A percentile compares a stretch with the other conserved stretches of the same genome.
Evolutionary conservation across 2,113 vertebrate species (phyloP).

Genomic region (Aldabrachelys gigantea): DNA sequence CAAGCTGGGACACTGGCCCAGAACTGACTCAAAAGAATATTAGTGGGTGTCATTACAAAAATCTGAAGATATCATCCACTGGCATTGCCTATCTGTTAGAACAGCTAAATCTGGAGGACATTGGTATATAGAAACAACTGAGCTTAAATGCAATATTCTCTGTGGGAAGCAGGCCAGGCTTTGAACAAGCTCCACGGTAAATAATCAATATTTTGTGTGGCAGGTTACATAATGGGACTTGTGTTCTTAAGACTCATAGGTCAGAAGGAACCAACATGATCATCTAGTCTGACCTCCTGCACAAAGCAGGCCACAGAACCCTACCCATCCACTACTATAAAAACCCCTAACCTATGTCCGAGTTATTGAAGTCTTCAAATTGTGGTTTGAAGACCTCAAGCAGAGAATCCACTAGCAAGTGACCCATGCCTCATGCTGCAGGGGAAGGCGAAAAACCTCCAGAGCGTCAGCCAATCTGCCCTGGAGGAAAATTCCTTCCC

Average conservation of each 20-base stretch:
- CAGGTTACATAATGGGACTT: neutral
- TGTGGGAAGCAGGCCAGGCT: neutral
- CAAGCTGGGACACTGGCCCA: rapidly evolving
- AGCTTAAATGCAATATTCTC: neutral
- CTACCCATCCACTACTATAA: too few relatives aligned
- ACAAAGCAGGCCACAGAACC: too few relatives aligned
- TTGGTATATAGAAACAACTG: neutral
- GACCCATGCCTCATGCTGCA: too few relatives aligned
- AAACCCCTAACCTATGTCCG: too few relatives aligned
- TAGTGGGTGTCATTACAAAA: rapidly evolving
- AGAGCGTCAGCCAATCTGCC: too few relatives aligned
- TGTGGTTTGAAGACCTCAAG: too few relatives aligned
- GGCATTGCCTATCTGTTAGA: neutral
- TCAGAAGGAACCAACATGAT: too few relatives aligned
- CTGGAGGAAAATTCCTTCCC: too few relatives aligned
- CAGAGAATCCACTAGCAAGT: too few relatives aligned
- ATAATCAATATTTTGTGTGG: neutral
- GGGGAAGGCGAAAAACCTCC: too few relatives aligned
- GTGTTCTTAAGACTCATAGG: neutral
- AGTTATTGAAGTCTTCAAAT: too few relatives aligned
- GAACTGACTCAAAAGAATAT: rapidly evolving
- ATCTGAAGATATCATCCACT: neutral
- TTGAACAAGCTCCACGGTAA: neutral
- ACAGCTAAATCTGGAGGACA: neutral
- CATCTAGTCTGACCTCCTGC: too few relatives aligned